phyloP scores from a whole-genome alignment of 2,888 invertebrate genomes.

The Carpatolechia fugitivella region DNA sequence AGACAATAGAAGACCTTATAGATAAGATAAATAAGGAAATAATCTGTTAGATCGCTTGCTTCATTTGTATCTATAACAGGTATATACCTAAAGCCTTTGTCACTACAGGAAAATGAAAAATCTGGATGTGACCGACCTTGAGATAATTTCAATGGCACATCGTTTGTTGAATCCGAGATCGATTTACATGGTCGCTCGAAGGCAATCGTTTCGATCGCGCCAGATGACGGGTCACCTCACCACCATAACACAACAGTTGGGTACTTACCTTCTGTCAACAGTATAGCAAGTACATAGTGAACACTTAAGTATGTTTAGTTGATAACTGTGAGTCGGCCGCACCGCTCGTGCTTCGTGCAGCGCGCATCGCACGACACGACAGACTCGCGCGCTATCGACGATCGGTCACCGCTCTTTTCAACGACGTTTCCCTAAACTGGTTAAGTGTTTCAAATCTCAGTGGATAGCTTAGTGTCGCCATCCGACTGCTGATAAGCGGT shows the following conservation, averaged over 20 bases:
- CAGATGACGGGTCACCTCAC: background rate
- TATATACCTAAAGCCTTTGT: background rate
- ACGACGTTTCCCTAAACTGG: background rate
- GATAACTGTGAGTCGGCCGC: slow-evolving; percentile 63
- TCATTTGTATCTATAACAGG: too few relatives aligned
- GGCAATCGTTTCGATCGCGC: background rate
- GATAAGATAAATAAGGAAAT: background rate
- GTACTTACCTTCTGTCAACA: background rate
- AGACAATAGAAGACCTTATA: too few relatives aligned
- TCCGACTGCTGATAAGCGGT: background rate
- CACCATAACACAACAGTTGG: background rate
- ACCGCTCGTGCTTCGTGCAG: slow-evolving; percentile 51
- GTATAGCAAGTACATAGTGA: background rate
- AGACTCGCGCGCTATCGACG: slow-evolving; percentile 14
- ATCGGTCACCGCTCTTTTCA: background rate
- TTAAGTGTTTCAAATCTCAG: background rate
- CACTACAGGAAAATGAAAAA: slow-evolving; percentile 3
- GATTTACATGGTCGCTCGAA: background rate
- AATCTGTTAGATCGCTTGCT: too few relatives aligned
- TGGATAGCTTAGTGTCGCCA: background rate
- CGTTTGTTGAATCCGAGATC: background rate
- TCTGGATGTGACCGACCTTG: slow-evolving; percentile 1
- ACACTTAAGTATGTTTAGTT: slow-evolving; percentile 65
- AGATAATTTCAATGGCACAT: background rate
- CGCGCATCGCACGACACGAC: slow-evolving; percentile 37